Evolutionary conservation across 1,140 invertebrate species (phyloP).

Genomic region (Oncopodura yosiiana): DNA sequence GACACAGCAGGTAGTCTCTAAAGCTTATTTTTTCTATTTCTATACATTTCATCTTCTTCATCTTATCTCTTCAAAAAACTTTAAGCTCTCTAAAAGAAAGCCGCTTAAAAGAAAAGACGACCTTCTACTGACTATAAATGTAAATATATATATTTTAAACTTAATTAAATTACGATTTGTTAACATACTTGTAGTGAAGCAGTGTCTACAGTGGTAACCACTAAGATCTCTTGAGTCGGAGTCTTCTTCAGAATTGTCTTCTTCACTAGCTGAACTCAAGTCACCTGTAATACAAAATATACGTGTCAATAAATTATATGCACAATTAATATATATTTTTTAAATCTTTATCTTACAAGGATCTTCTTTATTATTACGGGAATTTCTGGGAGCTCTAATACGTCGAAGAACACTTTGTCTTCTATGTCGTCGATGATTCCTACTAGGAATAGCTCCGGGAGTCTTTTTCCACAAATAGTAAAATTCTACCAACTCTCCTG

Average conservation of each 20-base stretch:
- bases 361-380: slow-evolving; percentile 40
- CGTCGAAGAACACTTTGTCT: slow-evolving; percentile 78
- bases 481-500: slow-evolving; percentile 92
- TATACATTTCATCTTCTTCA: no score
- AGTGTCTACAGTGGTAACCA: slow-evolving; percentile 41
- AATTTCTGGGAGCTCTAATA: slow-evolving; percentile 69
- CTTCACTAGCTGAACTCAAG: slow-evolving; percentile 83
- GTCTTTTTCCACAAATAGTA: slow-evolving; percentile 99
- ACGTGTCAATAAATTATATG: not conserved
- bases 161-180: no score
- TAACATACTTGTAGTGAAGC: slow-evolving; percentile 54
- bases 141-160: no score
- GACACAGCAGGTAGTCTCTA: slow-evolving; percentile 5
- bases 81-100: not conserved
- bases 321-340: not conserved
- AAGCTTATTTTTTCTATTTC: no score
- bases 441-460: slow-evolving; percentile 89
- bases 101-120: no score
- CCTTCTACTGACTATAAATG: no score
- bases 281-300: slow-evolving; percentile 41
- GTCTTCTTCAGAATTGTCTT: slow-evolving; percentile 87
- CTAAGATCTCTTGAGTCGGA: slow-evolving; percentile 70
- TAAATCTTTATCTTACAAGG: slow-evolving; percentile 36
- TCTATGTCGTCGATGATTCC: slow-evolving; percentile 72
- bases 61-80: no score